A percentile compares a stretch with the other conserved stretches of the same genome.
phyloP scores from a whole-genome alignment of 2,797 vertebrate species.

The Scarus forsteni region DNA sequence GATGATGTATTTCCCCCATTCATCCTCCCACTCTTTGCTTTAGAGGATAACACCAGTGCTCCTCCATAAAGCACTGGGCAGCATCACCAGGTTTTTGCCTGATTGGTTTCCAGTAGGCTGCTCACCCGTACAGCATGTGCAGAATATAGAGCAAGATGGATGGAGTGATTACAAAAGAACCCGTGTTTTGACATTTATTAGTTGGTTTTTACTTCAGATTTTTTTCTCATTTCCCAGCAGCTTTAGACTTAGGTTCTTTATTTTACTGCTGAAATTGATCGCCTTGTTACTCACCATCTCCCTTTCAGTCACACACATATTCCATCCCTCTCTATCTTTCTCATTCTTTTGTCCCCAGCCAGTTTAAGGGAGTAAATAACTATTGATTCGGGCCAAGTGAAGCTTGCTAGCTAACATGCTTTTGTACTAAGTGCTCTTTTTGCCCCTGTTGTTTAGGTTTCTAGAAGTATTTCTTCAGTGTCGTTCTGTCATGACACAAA shows the following conservation, averaged over 20 bases:
- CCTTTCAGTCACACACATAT: constrained; percentile 58
- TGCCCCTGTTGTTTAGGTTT: constrained; percentile 28
- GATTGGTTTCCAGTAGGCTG: constrained; percentile 51
- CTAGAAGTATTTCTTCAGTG: background rate
- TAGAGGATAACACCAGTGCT: constrained; percentile 24
- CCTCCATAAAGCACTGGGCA: constrained; percentile 16
- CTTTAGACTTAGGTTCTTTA: constrained; percentile 50
- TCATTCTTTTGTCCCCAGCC: constrained; percentile 57
- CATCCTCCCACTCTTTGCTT: constrained; percentile 16
- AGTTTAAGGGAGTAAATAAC: constrained; percentile 77
- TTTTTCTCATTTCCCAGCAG: constrained; percentile 72
- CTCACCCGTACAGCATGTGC: constrained; percentile 32
- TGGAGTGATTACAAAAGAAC: constrained; percentile 74
- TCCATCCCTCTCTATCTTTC: constrained; percentile 25
- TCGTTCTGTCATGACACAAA: too few species aligned
- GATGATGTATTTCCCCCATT: constrained; percentile 29
- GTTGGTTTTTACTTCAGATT: constrained; percentile 72
- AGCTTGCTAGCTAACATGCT: constrained; percentile 62
- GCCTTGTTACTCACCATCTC: constrained; percentile 73
- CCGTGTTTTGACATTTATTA: constrained; percentile 73
- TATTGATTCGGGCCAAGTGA: constrained; percentile 75
- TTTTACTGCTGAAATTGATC: constrained; percentile 71
- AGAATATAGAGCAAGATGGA: constrained; percentile 65
- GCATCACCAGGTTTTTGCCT: constrained; percentile 41
- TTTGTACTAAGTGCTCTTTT: constrained; percentile 56